A percentile compares a stretch with the other conserved stretches of the same genome.
Conservation (phyloP, 2,113 vertebrate species). For the Stercorarius parasiticus region DNA sequence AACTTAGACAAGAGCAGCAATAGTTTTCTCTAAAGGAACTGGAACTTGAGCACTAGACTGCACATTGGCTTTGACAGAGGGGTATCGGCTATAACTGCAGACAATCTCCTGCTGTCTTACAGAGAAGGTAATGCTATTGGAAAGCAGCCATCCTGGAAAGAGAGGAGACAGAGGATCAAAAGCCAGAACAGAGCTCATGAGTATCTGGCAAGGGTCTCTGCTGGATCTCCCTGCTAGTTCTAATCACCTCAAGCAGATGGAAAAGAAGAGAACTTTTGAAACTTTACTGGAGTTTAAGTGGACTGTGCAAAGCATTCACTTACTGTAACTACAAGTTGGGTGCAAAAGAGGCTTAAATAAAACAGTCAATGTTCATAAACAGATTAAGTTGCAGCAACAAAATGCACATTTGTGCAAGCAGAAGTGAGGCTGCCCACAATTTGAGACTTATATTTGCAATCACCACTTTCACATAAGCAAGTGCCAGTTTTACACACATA, state of each 20-base stretch:
- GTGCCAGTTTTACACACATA: not conserved
- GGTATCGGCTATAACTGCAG: constrained; percentile 12
- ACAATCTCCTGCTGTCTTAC: constrained; percentile 51
- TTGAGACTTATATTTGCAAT: not conserved
- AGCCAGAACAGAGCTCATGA: constrained; percentile 51
- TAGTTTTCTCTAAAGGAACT: constrained; percentile 4
- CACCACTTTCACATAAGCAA: not conserved
- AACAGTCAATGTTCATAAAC: not conserved
- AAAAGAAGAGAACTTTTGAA: constrained; percentile 53
- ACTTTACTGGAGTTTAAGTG: not conserved
- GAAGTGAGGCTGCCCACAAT: not conserved
- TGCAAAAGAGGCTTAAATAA: not conserved
- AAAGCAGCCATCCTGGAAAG: constrained; percentile 49
- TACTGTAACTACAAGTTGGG: not conserved
- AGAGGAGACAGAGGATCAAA: constrained; percentile 52
- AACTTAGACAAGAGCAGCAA: not conserved
- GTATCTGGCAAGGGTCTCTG: constrained; percentile 47
- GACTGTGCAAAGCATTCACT: not conserved
- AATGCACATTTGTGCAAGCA: not conserved
- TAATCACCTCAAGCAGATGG: constrained; percentile 51
- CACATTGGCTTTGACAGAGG: constrained; percentile 44
- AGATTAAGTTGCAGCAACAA: not conserved
- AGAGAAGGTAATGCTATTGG: constrained; percentile 58
- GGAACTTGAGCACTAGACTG: constrained; percentile 11
- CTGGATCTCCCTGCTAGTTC: constrained; percentile 52